Evolutionary conservation across 1,140 invertebrate species (phyloP), one percentile per base, ranked within the genome.

Genomic region (Gonioctena quinquepunctata): DNA sequence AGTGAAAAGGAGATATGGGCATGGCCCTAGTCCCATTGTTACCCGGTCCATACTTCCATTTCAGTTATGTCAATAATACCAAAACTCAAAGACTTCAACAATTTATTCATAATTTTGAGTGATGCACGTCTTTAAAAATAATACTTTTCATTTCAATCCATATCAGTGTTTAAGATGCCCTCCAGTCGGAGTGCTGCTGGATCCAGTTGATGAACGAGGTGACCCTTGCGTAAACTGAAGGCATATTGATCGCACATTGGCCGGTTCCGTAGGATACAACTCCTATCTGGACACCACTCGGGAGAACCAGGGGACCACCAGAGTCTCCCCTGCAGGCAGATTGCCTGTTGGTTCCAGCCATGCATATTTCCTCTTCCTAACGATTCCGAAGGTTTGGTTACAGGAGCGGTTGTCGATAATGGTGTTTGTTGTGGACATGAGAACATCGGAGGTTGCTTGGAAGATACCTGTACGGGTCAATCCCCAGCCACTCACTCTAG

Each of bases 191-290:
- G 48, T 66, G 54, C 1, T 62, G 4, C n/a, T 13, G 4, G 23
- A 75, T 72, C 70, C 70, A 72, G 13, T 27, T 23, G 59, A 66
- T 69, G 66, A 68, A 71, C 42, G 18, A 16, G 65, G 60, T 75
- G 16, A 71, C 54, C 73, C 72, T 76, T 57, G 71, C 67, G 68
- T 67, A 76, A 13, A 26, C 66, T 54, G 60, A 65, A 8, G 63
- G 66, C 11, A 16, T 6, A 63, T 57, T 56, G 48, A 22, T 59
- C 16, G 49, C 16, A 48, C 71, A 73, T 18, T 6, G n/a, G 6
- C n/a, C 27, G 13, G 57, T 13, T 66, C 63, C 68, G 42, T 69
- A 66, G 3, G 71, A 73, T 8, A 63, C 68, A 19, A 73, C 28
- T 18, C 71, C 71, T 22, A 73, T 61, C 57, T 73, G 60, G 8